These are phyloP conservation scores for Macaca mulatta DNA, from an alignment of 2,113 vertebrate species.

Conservation along the genomic window DNA sequence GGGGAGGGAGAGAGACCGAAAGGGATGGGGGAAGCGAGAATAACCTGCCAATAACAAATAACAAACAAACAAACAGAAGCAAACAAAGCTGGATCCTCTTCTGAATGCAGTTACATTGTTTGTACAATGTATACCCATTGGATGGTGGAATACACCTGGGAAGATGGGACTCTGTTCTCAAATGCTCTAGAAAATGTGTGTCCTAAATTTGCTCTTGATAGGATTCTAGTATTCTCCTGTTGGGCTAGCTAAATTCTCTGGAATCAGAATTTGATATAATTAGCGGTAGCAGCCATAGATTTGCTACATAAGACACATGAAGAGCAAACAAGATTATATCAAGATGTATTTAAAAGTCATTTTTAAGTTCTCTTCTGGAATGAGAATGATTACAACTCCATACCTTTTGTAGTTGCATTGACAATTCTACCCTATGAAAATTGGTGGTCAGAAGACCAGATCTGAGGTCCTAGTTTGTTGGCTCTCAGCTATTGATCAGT, in stretches of 20 bases:
- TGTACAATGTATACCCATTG: background rate
- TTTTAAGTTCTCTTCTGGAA: background rate
- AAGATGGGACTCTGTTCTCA: conserved; percentile 3
- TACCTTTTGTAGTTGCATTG: background rate
- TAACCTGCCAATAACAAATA: background rate
- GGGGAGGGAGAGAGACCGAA: too few species aligned
- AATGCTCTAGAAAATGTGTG: background rate
- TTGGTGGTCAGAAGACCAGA: background rate
- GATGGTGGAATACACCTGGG: background rate
- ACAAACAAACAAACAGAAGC: background rate
- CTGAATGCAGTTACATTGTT: background rate
- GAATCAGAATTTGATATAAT: background rate
- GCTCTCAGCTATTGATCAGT: background rate
- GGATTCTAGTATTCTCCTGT: background rate
- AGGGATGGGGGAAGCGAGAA: background rate
- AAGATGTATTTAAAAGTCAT: conserved; percentile 11
- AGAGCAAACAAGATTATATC: background rate
- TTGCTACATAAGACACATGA: conserved; percentile 27
- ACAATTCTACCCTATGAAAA: background rate
- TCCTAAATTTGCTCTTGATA: background rate
- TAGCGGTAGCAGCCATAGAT: background rate
- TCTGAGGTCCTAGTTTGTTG: background rate
- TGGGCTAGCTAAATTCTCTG: background rate
- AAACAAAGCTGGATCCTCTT: background rate
- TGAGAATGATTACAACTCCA: background rate